Evolutionary conservation across 2,797 vertebrate genomes (phyloP).

Genomic region (Syndactyla subalaris): DNA sequence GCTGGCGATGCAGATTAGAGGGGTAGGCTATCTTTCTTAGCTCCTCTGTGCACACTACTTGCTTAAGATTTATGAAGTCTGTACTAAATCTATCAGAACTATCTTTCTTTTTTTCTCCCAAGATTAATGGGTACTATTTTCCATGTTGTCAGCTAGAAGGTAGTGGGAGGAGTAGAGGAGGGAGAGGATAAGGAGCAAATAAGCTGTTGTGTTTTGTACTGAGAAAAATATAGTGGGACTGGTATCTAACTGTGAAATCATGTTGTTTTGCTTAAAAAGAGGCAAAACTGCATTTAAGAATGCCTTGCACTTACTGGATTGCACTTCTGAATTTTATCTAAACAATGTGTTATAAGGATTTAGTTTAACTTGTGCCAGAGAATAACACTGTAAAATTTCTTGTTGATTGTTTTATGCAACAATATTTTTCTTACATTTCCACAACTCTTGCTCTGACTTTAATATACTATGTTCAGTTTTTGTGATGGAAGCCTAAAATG

Average conservation of each 20-base stretch:
- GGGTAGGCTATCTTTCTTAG: constrained; percentile 72
- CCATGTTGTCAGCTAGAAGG: constrained; percentile 51
- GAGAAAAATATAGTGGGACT: constrained; percentile 19
- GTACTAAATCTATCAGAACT: constrained; percentile 59
- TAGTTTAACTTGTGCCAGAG: not conserved
- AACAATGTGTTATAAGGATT: not conserved
- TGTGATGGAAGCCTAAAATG: not conserved
- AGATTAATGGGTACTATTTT: constrained; percentile 64
- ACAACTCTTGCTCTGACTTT: not conserved
- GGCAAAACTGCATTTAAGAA: constrained; percentile 18
- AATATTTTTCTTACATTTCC: not conserved
- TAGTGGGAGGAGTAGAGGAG: constrained; percentile 43
- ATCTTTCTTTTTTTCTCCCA: constrained; percentile 50
- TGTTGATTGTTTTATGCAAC: not conserved
- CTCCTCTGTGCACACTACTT: not conserved
- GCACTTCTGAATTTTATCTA: not conserved
- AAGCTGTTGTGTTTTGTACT: constrained; percentile 44
- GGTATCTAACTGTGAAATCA: constrained; percentile 29
- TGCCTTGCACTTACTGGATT: not conserved
- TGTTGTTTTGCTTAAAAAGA: constrained; percentile 29
- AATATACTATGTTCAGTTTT: not conserved
- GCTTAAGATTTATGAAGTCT: constrained; percentile 72
- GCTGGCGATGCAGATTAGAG: constrained; percentile 79
- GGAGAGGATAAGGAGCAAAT: constrained; percentile 43
- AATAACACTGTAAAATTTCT: not conserved